These are phyloP conservation scores for Cyprinodon tularosa DNA, from an alignment of 2,113 vertebrate genomes.

Conservation along the genomic window DNA sequence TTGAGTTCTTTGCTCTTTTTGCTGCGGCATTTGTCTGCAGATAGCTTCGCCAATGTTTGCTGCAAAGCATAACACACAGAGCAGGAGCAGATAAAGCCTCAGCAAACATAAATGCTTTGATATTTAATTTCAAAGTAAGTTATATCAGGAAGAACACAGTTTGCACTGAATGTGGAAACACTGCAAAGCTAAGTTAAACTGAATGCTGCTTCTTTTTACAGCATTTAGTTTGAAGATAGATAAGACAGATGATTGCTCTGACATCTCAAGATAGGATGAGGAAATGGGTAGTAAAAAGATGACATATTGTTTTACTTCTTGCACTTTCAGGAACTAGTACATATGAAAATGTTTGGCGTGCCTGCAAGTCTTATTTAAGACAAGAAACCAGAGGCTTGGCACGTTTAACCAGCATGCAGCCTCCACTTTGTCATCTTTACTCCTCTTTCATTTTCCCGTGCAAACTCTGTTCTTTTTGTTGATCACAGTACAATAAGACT, in stretches of 20 bases:
- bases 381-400: constrained; percentile 62
- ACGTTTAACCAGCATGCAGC: constrained; percentile 46
- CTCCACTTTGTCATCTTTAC: constrained; percentile 50
- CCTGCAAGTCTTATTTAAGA: constrained; percentile 35
- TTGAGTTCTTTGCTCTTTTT: constrained; percentile 96
- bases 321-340: constrained; percentile 67
- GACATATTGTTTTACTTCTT: constrained; percentile 73
- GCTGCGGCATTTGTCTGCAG: constrained; percentile 89
- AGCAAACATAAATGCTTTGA: constrained; percentile 38
- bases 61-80: constrained; percentile 58
- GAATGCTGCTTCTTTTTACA: constrained; percentile 56
- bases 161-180: constrained; percentile 61
- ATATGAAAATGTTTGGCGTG: constrained; percentile 66
- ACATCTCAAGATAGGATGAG: constrained; percentile 68
- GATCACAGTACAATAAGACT: constrained; percentile 56
- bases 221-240: constrained; percentile 48
- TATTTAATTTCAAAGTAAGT: constrained; percentile 28
- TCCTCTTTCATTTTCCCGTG: constrained; percentile 23
- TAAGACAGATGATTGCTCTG: constrained; percentile 59
- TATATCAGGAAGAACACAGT: constrained; percentile 38
- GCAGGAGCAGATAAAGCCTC: constrained; percentile 35
- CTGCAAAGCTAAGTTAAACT: constrained; percentile 83
- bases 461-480: constrained; percentile 42
- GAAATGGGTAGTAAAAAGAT: constrained; percentile 69
- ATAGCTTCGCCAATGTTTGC: constrained; percentile 91